Conservation (phyloP, 2,888 invertebrate genomes). For the Ganaspis brasiliensis region DNA sequence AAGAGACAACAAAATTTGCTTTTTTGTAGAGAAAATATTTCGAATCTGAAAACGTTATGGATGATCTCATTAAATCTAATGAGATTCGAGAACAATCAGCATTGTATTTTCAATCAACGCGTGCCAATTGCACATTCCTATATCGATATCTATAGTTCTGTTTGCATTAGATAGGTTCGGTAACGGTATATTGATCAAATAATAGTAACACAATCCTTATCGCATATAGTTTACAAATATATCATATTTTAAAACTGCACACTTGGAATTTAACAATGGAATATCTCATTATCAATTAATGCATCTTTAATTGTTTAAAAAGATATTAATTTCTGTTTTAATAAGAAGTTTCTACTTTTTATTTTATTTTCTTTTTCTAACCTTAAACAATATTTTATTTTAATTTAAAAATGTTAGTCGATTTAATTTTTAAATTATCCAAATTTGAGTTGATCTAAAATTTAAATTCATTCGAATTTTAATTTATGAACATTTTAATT, state of each 20-base stretch:
- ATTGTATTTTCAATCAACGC: constrained; percentile 30
- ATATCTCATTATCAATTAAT: neutral
- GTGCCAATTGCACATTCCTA: constrained; percentile 29
- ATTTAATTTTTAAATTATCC: too few relatives aligned
- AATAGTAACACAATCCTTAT: constrained; percentile 49
- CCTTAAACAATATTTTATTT: too few relatives aligned
- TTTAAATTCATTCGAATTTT: too few relatives aligned
- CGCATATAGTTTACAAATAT: constrained; percentile 20
- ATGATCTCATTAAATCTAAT: constrained; percentile 17
- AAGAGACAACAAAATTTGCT: too few relatives aligned
- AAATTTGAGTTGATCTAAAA: too few relatives aligned
- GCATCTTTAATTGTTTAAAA: neutral
- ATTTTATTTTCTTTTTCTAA: too few relatives aligned
- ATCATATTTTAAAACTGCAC: neutral
- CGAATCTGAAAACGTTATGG: too few relatives aligned
- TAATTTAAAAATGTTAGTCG: too few relatives aligned
- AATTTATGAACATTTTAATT: too few relatives aligned
- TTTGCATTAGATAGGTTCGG: constrained; percentile 9
- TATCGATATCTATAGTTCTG: constrained; percentile 17
- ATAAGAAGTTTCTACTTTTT: too few relatives aligned
- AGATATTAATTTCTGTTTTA: neutral
- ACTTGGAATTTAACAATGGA: too few relatives aligned
- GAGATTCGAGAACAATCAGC: constrained; percentile 20
- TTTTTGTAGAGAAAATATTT: too few relatives aligned
- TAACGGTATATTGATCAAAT: constrained; percentile 37